Base-by-base conservation (phyloP, 2,113 vertebrate genomes). In the Perca flavescens region DNA sequence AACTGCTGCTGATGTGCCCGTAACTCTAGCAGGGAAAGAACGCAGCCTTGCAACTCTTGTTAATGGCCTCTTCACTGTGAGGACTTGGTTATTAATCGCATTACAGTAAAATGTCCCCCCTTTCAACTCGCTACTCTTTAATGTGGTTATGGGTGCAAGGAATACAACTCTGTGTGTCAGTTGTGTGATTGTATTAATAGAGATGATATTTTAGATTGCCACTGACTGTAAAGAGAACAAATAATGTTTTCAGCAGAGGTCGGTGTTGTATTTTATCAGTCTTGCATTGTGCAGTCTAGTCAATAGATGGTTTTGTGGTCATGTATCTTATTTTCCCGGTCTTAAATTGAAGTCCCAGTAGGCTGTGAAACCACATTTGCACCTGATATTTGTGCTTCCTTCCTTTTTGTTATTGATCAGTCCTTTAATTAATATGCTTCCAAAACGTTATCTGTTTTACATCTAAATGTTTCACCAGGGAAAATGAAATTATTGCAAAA, bases 401-500 rank as follows among this genome's bases (percentile, higher is more conserved):
- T 52, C 36, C 50, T 67, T 58, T 46, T 52, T 74, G 34, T 84
- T 85, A 86, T 90, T 85, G 72, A 86, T 69, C 72, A 63, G 36
- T 47, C 3, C n/a, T 68, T 46, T 57, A 78, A 77, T 85, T 79
- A 79, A 84, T 81, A 61, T 73, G 15, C 54, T 53, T 73, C 86
- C 74, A 58, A 83, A 87, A 72, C 54, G 66, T 43, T 79, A 73
- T 69, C 81, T 82, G 83, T 84, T 92, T 91, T 87, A 91, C 84
- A 85, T 88, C 19, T 81, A 85, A 84, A 89, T 83, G 72, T 90
- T 88, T 86, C 88, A 89, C 81, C 2, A 47, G 81, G 86, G 88
- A 46, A 90, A 83, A 77, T 72, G 56, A 84, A 91, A 88, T 90
- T 70, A 90, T 91, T 91, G 79, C 75, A 81, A 84, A 92, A 90